These are phyloP conservation scores for Platysteira castanea DNA, from an alignment of 2,113 vertebrate genomes.

Conservation along the genomic window DNA sequence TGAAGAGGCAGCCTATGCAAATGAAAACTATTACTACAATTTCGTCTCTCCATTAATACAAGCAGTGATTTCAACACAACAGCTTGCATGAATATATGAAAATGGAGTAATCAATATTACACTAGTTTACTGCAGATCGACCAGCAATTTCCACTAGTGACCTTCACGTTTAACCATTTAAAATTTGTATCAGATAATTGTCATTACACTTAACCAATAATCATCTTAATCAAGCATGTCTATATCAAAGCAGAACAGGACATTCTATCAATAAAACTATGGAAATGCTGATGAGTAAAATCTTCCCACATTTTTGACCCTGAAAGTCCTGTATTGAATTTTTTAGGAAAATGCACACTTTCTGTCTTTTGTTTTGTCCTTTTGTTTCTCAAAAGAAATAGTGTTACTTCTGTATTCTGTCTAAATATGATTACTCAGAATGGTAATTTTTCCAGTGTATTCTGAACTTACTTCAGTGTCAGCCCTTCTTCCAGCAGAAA, in stretches of 20 bases:
- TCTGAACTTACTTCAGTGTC: background rate
- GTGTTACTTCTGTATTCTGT: background rate
- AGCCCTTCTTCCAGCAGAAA: background rate
- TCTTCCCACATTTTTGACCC: background rate
- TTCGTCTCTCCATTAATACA: background rate
- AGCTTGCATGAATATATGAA: background rate
- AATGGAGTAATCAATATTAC: background rate
- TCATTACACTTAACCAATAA: background rate
- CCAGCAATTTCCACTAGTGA: background rate
- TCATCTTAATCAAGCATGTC: background rate
- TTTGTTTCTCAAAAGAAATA: background rate
- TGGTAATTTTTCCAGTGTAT: background rate
- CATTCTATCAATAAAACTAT: background rate
- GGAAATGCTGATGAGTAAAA: background rate
- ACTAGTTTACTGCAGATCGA: background rate
- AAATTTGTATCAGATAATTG: background rate
- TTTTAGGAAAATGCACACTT: background rate
- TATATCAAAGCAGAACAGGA: background rate
- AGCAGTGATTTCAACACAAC: background rate
- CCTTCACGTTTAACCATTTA: background rate
- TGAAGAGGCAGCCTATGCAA: background rate
- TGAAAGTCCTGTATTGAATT: background rate
- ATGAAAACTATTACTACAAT: background rate
- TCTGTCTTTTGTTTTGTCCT: background rate
- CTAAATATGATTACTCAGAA: background rate